phyloP scores from a whole-genome alignment of 2,113 vertebrate species.

The Anhinga rufa region DNA sequence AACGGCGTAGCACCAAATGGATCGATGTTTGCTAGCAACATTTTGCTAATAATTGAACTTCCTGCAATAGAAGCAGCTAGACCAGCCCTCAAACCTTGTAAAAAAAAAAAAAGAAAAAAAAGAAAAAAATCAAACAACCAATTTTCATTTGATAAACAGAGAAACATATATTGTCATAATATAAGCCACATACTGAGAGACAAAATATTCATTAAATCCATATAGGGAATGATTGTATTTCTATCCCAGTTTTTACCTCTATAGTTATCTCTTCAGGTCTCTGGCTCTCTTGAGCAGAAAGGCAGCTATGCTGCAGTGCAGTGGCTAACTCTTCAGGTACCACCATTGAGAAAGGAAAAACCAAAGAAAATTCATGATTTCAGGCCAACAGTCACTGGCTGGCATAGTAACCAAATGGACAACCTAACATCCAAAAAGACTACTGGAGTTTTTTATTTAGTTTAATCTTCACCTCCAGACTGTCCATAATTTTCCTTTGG shows the following conservation, averaged over 20 bases:
- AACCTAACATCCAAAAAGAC: neutral
- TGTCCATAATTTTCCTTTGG: neutral
- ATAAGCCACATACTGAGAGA: neutral
- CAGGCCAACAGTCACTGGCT: neutral
- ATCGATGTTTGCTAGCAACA: conserved; percentile 96
- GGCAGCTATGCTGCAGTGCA: neutral
- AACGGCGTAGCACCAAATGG: conserved; percentile 94
- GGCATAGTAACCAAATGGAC: neutral
- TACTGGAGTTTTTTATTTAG: neutral
- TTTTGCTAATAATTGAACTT: conserved; percentile 99
- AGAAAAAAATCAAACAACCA: neutral
- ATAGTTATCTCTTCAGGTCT: neutral
- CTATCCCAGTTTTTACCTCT: neutral
- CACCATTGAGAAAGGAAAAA: neutral
- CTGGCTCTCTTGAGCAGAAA: neutral
- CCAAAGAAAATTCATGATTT: neutral
- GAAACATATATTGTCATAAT: neutral
- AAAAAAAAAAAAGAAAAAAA: neutral
- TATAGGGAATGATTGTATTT: neutral
- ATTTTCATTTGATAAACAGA: neutral
- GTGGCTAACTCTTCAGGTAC: neutral
- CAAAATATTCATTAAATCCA: neutral
- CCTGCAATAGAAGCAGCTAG: conserved; percentile 97
- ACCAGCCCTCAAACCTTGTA: conserved; percentile 89
- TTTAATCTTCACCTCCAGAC: neutral